A percentile compares a stretch with the other conserved stretches of the same genome.
Conservation (phyloP, 1,140 invertebrate species). For the Drosophila rufa region DNA sequence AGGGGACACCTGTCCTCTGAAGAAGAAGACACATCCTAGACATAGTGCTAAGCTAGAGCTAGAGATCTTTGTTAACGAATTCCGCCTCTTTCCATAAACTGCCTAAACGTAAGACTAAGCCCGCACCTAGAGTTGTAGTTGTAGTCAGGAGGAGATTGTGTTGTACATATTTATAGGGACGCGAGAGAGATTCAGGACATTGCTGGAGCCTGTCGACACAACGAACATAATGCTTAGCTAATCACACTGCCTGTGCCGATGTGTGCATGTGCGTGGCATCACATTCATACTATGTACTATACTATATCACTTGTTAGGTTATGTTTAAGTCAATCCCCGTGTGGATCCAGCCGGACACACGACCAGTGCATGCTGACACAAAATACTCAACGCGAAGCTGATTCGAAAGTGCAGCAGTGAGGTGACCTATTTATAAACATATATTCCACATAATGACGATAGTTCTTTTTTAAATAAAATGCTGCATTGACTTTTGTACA, state of each 20-base stretch:
- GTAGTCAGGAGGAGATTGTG: conserved; percentile 58
- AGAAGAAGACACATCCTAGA: conserved; percentile 20
- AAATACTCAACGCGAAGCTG: conserved; percentile 74
- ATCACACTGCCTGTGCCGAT: conserved; percentile 81
- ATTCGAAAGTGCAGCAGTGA: conserved; percentile 52
- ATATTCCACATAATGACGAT: conserved; percentile 27
- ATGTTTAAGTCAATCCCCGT: conserved; percentile 66
- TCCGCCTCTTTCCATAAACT: conserved; percentile 55
- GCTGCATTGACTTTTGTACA: conserved; percentile 14
- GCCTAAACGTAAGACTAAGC: conserved; percentile 45
- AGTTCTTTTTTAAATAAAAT: conserved; percentile 48
- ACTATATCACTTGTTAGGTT: conserved; percentile 73
- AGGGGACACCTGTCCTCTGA: conserved; percentile 13
- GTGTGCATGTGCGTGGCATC: conserved; percentile 46
- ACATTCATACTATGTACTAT: conserved; percentile 66
- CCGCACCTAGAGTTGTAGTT: conserved; percentile 59
- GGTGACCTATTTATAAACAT: conserved; percentile 58
- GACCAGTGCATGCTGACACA: conserved; percentile 80
- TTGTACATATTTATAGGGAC: conserved; percentile 57
- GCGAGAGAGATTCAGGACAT: conserved; percentile 31
- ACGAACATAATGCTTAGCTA: conserved; percentile 83
- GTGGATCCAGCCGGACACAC: conserved; percentile 49
- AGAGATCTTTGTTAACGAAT: conserved; percentile 52
- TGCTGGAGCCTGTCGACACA: conserved; percentile 68
- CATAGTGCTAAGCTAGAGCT: conserved; percentile 60